Evolutionary conservation across 2,797 vertebrate genomes (phyloP).

Genomic region (Melopsittacus undulatus): DNA sequence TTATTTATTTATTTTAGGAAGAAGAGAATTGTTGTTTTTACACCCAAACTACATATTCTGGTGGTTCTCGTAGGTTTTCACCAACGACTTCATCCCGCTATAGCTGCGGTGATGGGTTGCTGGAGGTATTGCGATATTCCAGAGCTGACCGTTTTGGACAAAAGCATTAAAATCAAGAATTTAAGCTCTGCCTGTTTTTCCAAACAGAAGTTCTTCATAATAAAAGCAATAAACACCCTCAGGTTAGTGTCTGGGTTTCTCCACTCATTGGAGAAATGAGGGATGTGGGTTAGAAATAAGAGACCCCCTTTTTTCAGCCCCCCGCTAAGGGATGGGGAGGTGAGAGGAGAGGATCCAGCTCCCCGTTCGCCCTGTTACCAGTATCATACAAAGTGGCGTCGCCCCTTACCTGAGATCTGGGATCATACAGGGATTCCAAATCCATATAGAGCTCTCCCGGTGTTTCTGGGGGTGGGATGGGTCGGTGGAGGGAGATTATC

Average conservation of each 20-base stretch:
- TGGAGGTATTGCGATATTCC: fast-evolving
- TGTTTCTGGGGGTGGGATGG: not conserved
- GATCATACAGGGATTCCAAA: not conserved
- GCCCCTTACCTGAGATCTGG: not conserved
- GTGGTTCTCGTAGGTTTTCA: not conserved
- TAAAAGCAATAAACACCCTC: fast-evolving
- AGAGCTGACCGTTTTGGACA: not conserved
- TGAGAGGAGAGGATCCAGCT: not conserved
- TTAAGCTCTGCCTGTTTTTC: not conserved
- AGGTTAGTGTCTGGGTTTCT: not conserved
- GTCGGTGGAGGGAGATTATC: not conserved
- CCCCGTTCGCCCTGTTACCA: fast-evolving
- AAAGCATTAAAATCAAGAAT: not conserved
- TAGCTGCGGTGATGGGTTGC: not conserved
- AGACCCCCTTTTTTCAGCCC: fast-evolving
- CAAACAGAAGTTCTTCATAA: not conserved
- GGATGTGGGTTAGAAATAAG: not conserved
- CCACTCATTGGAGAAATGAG: not conserved
- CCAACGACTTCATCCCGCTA: not conserved
- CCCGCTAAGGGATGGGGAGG: not conserved
- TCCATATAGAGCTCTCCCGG: not conserved
- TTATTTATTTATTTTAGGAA: not conserved
- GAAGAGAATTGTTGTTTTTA: not conserved
- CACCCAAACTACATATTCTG: not conserved
- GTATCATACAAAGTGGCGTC: fast-evolving